Evolutionary conservation across 1,140 invertebrate genomes (phyloP), one percentile per base, ranked within the genome.

Genomic region (Monochamus saltuarius): DNA sequence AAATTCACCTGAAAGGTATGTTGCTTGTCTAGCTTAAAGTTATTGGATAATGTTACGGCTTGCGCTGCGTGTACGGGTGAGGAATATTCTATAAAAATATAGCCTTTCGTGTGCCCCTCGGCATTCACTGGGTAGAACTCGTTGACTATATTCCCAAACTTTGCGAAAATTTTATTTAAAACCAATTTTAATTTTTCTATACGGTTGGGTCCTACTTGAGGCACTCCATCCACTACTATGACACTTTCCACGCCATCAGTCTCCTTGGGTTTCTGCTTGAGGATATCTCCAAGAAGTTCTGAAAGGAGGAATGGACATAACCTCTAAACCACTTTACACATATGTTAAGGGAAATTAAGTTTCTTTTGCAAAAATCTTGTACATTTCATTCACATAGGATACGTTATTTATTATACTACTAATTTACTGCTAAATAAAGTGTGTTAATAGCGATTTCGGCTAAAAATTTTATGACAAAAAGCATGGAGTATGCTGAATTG

Each of bases 1-100:
- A 97, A 80, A 79, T 98, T 98, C 1, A 98, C 92, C 73, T 89
- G 84, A 78, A 99, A 97, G 9, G 92, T 97, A 71, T 99, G 96
- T 49, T 89, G 85, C 73, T 98, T 99, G 79, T 99, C 97, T 67
- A 99, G 84, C 76, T 95, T 95, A 78, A 95, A 91, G 69, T 95
- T 94, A 79, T 99, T 95, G 16, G 89, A 86, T 29, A 85, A 80
- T 72, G 90, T 90, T 0, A 95, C 89, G 8, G 95, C 96, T 74
- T 95, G 90, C 50, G 87, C 79, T 11, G 96, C 95, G 75, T 89
- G 86, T 16, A 82, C 76, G 8, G 91, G 86, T 71, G 89, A 90
- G 52, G 84, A 86, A 73, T 93, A 98, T 75, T 98, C 95, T 73
- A 98, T 80, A 74, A 98, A 99, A 68, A 95, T 89, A 75, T 95